These are phyloP conservation scores for Diplodus sargus DNA, from an alignment of 2,797 vertebrate genomes.

Conservation along the genomic window DNA sequence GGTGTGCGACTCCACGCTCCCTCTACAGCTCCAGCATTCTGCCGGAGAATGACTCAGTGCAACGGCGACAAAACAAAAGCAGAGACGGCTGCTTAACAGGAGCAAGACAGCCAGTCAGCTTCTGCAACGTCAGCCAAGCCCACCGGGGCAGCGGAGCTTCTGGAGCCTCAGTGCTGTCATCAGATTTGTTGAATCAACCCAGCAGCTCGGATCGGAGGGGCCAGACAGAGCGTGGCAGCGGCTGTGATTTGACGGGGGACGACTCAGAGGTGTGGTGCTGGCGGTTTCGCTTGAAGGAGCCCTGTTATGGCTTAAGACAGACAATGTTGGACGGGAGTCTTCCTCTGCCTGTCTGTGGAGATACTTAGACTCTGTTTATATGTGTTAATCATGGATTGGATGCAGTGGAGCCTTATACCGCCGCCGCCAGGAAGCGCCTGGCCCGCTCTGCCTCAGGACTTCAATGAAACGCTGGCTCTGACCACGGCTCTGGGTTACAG, in stretches of 20 bases:
- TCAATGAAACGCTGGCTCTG: slow-evolving; percentile 69
- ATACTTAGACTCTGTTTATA: slow-evolving; percentile 14
- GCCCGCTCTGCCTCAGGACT: slow-evolving; percentile 51
- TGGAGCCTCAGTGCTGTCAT: slow-evolving; percentile 54
- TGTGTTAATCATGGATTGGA: slow-evolving; percentile 68
- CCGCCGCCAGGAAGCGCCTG: slow-evolving; percentile 30
- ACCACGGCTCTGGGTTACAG: slow-evolving; percentile 75
- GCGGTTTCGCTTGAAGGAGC: background rate
- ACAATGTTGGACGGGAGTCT: slow-evolving; percentile 4
- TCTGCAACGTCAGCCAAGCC: slow-evolving; percentile 67
- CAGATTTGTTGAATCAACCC: slow-evolving; percentile 65
- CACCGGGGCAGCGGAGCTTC: slow-evolving; percentile 49
- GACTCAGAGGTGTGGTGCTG: slow-evolving; percentile 16
- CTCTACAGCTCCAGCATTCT: background rate
- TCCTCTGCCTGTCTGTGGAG: slow-evolving; percentile 7
- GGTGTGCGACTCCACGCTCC: slow-evolving; percentile 45
- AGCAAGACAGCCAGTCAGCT: slow-evolving; percentile 68
- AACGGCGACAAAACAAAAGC: slow-evolving; percentile 56
- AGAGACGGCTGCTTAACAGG: slow-evolving; percentile 41
- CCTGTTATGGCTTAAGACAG: background rate
- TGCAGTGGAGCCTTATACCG: slow-evolving; percentile 61
- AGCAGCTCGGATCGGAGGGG: slow-evolving; percentile 45
- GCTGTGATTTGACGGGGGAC: slow-evolving; percentile 31
- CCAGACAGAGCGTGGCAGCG: slow-evolving; percentile 39
- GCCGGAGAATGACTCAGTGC: slow-evolving; percentile 71